phyloP scores from a whole-genome alignment of 2,797 vertebrate genomes.

The Sphenodon punctatus region DNA sequence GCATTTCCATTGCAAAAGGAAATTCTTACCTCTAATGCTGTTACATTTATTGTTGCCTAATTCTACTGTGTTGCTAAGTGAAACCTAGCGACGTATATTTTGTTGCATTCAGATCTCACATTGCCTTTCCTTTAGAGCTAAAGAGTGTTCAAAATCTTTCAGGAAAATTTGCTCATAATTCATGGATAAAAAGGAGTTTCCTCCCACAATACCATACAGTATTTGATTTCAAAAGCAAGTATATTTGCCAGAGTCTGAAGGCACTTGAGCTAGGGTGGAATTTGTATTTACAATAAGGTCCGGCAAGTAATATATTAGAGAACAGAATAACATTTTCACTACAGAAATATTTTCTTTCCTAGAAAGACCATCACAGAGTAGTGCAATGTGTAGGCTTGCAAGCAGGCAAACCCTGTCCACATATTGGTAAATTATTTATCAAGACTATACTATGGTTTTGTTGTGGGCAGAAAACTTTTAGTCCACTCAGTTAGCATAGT shows the following conservation, averaged over 20 bases:
- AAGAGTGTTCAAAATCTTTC: background rate
- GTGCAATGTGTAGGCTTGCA: background rate
- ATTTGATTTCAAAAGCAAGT: background rate
- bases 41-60: background rate
- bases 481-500: background rate
- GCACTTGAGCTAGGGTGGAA: background rate
- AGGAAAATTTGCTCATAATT: background rate
- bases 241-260: background rate
- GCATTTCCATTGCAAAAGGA: background rate
- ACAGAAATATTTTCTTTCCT: background rate
- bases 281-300: no score
- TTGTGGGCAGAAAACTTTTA: background rate
- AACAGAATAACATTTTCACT: background rate
- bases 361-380: background rate
- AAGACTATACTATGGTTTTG: background rate
- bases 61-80: slow-evolving; percentile 2
- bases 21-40: background rate
- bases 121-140: background rate
- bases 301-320: no score
- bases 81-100: background rate
- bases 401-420: background rate
- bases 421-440: background rate
- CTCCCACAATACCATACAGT: background rate
- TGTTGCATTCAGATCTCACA: background rate
- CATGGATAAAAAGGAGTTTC: background rate